Conservation (phyloP, 2,888 invertebrate genomes). For the Dorcus parallelipipedus region DNA sequence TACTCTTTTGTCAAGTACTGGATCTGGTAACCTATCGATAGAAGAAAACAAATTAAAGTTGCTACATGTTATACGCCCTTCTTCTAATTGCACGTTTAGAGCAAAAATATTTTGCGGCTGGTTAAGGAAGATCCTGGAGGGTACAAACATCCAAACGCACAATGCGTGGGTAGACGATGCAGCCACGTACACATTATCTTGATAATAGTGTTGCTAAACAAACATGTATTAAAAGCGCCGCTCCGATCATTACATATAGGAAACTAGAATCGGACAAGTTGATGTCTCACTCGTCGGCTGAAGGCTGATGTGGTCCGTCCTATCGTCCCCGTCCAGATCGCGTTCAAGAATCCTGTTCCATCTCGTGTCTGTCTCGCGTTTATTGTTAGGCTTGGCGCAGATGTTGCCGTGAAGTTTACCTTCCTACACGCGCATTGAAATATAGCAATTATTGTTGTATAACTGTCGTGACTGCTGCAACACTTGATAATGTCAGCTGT, state of each 20-base stretch:
- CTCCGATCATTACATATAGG: conserved; percentile 36
- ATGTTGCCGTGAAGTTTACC: too few relatives aligned
- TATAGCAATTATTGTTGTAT: too few relatives aligned
- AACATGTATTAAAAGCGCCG: conserved; percentile 40
- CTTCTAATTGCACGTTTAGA: too few relatives aligned
- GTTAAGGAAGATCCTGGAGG: background rate
- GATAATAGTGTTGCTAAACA: conserved; percentile 43
- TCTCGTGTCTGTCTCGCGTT: background rate
- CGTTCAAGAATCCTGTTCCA: background rate
- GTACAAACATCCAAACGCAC: conserved; percentile 15
- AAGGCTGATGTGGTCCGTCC: conserved; percentile 1
- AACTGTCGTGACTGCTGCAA: too few relatives aligned
- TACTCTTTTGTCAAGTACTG: too few relatives aligned
- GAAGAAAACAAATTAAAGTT: too few relatives aligned
- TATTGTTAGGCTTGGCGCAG: too few relatives aligned
- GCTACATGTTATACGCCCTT: too few relatives aligned
- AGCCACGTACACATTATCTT: conserved; percentile 36
- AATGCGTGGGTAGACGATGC: conserved; percentile 24
- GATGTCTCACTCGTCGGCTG: conserved; percentile 36
- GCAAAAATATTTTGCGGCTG: too few relatives aligned
- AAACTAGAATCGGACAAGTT: conserved; percentile 37
- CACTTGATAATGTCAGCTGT: too few relatives aligned
- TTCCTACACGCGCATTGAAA: too few relatives aligned
- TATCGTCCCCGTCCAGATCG: background rate
- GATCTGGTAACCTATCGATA: too few relatives aligned